A percentile compares a stretch with the other conserved stretches of the same genome.
phyloP scores from a whole-genome alignment of 1,140 invertebrate species.

The Melanaphis sacchari region DNA sequence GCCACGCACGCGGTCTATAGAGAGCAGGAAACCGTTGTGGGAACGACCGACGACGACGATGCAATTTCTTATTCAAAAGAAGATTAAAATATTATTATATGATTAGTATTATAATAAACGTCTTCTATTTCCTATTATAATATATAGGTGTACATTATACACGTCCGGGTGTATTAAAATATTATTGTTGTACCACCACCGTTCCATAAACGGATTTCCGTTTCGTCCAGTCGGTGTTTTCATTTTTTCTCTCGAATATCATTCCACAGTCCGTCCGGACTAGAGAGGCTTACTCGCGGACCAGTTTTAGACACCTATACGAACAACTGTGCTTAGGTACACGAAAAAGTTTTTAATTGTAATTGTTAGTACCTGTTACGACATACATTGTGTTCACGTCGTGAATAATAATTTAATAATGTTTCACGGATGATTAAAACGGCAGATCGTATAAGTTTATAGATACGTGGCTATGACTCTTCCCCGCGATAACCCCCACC shows the following conservation, averaged over 20 bases:
- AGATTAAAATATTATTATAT: neutral
- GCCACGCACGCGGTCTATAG: neutral
- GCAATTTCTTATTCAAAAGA: neutral
- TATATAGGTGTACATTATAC: neutral
- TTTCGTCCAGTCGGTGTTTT: neutral
- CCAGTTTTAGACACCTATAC: neutral
- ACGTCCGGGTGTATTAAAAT: neutral
- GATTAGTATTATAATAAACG: neutral
- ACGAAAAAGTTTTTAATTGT: neutral
- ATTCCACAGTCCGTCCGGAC: neutral
- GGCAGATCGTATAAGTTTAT: neutral
- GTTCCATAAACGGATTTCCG: constrained; percentile 24
- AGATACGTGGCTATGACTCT: neutral
- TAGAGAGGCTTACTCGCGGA: neutral
- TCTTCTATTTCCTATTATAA: neutral
- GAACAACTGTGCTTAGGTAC: too few species aligned
- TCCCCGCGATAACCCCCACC: neutral
- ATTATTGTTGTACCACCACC: neutral
- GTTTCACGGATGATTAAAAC: neutral
- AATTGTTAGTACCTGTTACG: neutral
- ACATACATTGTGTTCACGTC: neutral
- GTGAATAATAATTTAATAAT: neutral
- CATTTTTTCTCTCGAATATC: neutral
- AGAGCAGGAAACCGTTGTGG: neutral
- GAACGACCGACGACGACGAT: neutral